Conservation (phyloP, 2,888 invertebrate species). For the Clivina fossor region DNA sequence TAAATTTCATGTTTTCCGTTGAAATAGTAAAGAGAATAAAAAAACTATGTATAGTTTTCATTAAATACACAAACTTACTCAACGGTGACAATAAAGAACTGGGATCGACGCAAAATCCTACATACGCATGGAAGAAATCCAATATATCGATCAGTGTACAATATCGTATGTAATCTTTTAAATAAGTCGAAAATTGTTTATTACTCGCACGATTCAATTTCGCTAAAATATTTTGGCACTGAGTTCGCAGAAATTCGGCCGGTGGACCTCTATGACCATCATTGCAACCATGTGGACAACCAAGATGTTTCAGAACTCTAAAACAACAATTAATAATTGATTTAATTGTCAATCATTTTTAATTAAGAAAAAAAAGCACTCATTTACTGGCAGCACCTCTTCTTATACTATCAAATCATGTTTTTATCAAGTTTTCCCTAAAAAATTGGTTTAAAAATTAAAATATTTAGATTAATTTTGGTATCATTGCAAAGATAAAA, state of each 20-base stretch:
- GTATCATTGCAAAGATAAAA: too few species aligned
- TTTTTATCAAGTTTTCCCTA: too few species aligned
- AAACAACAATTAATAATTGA: too few species aligned
- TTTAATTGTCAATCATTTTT: too few species aligned
- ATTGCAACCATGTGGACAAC: constrained; percentile 92
- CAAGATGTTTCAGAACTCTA: constrained; percentile 84
- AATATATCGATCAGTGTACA: constrained; percentile 80
- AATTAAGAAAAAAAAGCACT: too few species aligned
- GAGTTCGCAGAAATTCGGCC: constrained; percentile 86
- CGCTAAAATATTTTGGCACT: constrained; percentile 76
- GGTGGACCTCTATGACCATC: constrained; percentile 85
- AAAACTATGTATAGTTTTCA: background rate
- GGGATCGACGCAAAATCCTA: constrained; percentile 95
- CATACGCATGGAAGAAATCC: constrained; percentile 92
- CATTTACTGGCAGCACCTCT: too few species aligned
- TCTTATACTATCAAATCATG: too few species aligned
- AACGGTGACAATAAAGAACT: constrained; percentile 80
- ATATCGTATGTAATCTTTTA: constrained; percentile 74
- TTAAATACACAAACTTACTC: constrained; percentile 65
- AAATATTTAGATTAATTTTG: too few species aligned
- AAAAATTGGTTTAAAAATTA: too few species aligned
- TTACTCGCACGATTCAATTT: constrained; percentile 72
- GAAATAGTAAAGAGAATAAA: background rate
- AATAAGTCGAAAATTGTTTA: constrained; percentile 65
- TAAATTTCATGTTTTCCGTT: too few species aligned